Base-by-base conservation (phyloP, 2,113 vertebrate genomes). In the Festucalex cinctus region DNA sequence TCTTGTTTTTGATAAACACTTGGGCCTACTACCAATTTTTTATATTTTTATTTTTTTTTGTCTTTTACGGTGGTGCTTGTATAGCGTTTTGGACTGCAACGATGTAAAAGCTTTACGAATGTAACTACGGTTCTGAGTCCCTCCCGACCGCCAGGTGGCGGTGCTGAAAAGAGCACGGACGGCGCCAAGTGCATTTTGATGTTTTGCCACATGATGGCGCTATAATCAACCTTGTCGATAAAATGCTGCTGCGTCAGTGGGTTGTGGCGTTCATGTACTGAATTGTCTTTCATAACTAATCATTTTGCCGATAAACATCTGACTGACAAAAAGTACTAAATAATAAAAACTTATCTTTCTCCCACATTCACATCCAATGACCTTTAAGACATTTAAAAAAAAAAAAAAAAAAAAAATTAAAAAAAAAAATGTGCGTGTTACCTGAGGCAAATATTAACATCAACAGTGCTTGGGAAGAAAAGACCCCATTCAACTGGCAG, bases 401-500 rank as follows among this genome's bases (percentile, higher is more conserved):
- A 13, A 12, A 26, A 6, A 5, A 26, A 14, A 13, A 12, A 26
- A 6, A 5, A 26, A 14, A n/a, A n/a, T n/a, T n/a, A n/a, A n/a
- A n/a, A n/a, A 13, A 12, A 26, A 6, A 5, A 26, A 14, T 54
- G 51, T 26, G 51, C 54, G 32, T 32, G 26, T 57, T 26, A 54
- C 13, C 22, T 13, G 32, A 36, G 9, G n/a, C 35, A 20, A 37
- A 60, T 12, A 39, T 22, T 39, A 3, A 13, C 36, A 28, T 26
- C 41, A 46, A 36, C 17, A 10, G 37, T 36, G 46, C 37, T 62
- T 28, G 28, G 28, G 28, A 4, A 32, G 4, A 83, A 78, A 48
- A 57, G 53, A 66, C 66, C 67, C 79, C 75, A 80, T 63, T 60
- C 49, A 32, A 61, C 49, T 74, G 79, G 75, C 86, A 88, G 86